Percentiles rank a stretch among this genome's conserved stretches.
phyloP scores from a whole-genome alignment of 2,888 invertebrate genomes.

The Temnothorax ravouxi region DNA sequence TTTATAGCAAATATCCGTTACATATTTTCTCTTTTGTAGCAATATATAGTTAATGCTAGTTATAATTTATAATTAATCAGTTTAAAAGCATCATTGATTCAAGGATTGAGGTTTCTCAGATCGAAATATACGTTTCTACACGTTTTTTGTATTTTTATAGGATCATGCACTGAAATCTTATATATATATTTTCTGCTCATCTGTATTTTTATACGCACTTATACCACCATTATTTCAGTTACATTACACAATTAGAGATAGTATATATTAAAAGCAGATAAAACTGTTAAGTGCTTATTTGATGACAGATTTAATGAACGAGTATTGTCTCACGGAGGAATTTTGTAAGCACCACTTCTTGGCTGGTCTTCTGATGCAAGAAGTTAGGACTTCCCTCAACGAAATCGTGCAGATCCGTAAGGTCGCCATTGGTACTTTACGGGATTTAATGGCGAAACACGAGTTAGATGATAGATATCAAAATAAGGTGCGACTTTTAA shows the following conservation, averaged over 20 bases:
- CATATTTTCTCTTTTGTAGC: not conserved
- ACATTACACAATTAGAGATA: not conserved
- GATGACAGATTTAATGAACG: constrained; percentile 86
- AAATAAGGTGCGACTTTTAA: constrained; percentile 88
- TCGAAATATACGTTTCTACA: not conserved
- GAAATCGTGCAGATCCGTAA: constrained; percentile 94
- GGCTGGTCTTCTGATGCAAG: constrained; percentile 95
- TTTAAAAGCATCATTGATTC: constrained; percentile 19
- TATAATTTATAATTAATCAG: constrained; percentile 26
- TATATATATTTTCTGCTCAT: not conserved
- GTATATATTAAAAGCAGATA: not conserved
- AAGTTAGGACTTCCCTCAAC: constrained; percentile 94
- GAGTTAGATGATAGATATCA: constrained; percentile 97
- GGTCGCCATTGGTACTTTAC: constrained; percentile 92
- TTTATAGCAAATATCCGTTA: constrained; percentile 13
- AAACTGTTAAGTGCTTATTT: constrained; percentile 43
- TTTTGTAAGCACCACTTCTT: constrained; percentile 97
- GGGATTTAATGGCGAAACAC: constrained; percentile 97
- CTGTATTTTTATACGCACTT: not conserved
- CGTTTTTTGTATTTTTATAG: constrained; percentile 13
- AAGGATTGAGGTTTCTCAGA: not conserved
- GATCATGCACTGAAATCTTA: not conserved
- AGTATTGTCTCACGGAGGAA: constrained; percentile 91
- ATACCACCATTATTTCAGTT: not conserved
- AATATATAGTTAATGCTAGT: constrained; percentile 4